Evolutionary conservation across 2,113 vertebrate genomes (phyloP).

Genomic region (Oryzias woworae): DNA sequence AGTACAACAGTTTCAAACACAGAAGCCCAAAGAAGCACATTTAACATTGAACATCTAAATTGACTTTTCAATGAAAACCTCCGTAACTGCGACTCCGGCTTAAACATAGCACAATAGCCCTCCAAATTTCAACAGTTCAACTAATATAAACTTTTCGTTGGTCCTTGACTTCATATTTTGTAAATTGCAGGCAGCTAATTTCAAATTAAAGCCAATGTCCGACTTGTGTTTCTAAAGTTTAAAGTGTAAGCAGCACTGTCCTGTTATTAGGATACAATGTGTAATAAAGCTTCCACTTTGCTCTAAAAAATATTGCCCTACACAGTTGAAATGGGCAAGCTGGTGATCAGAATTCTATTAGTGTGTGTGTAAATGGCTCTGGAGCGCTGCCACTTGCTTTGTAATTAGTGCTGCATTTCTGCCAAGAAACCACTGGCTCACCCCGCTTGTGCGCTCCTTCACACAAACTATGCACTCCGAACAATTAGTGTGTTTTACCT

Average conservation of each 20-base stretch:
- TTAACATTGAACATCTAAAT: constrained; percentile 12
- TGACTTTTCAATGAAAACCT: too few relatives aligned
- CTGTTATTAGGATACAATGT: constrained; percentile 68
- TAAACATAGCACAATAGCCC: too few relatives aligned
- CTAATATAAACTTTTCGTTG: neutral
- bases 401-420: constrained; percentile 87
- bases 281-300: constrained; percentile 59
- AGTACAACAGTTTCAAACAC: too few relatives aligned
- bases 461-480: constrained; percentile 52
- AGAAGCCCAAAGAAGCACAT: neutral
- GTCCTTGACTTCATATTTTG: neutral
- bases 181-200: constrained; percentile 9
- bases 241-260: constrained; percentile 37
- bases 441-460: constrained; percentile 41
- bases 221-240: constrained; percentile 36
- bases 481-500: constrained; percentile 88
- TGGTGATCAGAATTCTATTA: constrained; percentile 70
- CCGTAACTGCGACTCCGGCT: too few relatives aligned
- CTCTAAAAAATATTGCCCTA: constrained; percentile 57
- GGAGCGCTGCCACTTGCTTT: constrained; percentile 85
- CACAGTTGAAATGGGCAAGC: constrained; percentile 53
- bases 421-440: constrained; percentile 62
- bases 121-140: neutral
- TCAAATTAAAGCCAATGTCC: constrained; percentile 35
- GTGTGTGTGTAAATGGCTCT: constrained; percentile 68